Evolutionary conservation across 1,140 invertebrate species (phyloP).

Genomic region (Brachionus koreanus): DNA sequence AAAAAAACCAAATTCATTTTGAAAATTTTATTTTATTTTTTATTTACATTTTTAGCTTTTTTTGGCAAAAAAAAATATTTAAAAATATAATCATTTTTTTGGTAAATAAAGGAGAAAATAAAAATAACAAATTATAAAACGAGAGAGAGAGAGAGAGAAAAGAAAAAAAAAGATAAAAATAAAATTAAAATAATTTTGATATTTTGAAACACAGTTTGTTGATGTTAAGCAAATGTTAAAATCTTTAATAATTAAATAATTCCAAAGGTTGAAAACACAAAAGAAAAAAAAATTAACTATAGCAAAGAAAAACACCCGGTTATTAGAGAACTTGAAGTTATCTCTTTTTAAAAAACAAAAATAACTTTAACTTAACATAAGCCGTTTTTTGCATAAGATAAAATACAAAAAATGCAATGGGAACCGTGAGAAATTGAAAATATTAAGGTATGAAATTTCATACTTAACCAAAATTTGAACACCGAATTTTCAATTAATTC

Average conservation of each 20-base stretch:
- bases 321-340: background rate
- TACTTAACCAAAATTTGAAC: background rate
- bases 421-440: background rate
- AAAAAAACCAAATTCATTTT: background rate
- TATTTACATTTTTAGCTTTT: background rate
- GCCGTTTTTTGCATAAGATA: background rate
- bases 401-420: background rate
- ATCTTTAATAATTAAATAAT: background rate
- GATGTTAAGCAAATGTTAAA: background rate
- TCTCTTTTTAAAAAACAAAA: background rate
- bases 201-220: background rate
- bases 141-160: constrained; percentile 2
- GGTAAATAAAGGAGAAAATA: constrained; percentile 2
- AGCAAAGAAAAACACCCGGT: background rate
- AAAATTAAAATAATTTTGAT: background rate
- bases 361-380: background rate
- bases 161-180: background rate
- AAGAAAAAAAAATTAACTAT: background rate
- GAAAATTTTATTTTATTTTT: constrained; percentile 6
- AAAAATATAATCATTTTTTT: background rate
- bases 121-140: constrained; percentile 4
- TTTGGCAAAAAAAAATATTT: background rate
- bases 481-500: background rate
- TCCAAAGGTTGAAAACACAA: background rate
- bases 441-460: background rate